Percentiles rank a stretch among this genome's conserved stretches.
Conservation (phyloP, 2,113 vertebrate species). For the Coptodon rendalli region DNA sequence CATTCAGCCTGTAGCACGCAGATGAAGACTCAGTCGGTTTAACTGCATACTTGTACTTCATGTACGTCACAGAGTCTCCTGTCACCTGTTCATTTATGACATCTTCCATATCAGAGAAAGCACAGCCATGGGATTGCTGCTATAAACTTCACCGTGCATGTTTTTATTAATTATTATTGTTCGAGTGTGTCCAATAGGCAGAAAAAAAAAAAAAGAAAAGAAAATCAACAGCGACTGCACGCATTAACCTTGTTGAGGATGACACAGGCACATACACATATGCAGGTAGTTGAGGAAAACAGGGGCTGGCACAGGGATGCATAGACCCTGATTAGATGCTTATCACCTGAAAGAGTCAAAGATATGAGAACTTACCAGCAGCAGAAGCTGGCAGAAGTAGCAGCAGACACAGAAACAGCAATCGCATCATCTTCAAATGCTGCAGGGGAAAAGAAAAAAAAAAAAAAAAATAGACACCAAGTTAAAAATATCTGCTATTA, state of each 20-base stretch:
- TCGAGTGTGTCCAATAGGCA: neutral
- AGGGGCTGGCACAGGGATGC: neutral
- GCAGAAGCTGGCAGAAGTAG: conserved; percentile 60
- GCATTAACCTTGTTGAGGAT: neutral
- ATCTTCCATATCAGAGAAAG: neutral
- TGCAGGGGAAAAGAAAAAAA: conserved; percentile 20
- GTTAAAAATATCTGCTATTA: conserved; percentile 53
- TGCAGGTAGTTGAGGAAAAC: conserved; percentile 22
- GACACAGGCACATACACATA: neutral
- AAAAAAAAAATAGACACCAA: neutral
- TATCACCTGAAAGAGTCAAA: conserved; percentile 46
- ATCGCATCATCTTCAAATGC: conserved; percentile 75
- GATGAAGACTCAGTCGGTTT: neutral
- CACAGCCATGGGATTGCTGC: neutral
- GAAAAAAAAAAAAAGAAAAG: neutral
- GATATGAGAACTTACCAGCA: conserved; percentile 63
- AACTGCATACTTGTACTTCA: neutral
- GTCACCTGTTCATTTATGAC: neutral
- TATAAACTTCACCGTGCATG: neutral
- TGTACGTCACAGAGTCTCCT: neutral
- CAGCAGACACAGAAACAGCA: conserved; percentile 67
- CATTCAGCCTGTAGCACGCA: neutral
- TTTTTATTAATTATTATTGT: neutral
- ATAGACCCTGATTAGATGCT: conserved; percentile 51
- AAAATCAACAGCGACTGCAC: neutral